phyloP scores from a whole-genome alignment of 2,113 vertebrate species.

The Panurus biarmicus region DNA sequence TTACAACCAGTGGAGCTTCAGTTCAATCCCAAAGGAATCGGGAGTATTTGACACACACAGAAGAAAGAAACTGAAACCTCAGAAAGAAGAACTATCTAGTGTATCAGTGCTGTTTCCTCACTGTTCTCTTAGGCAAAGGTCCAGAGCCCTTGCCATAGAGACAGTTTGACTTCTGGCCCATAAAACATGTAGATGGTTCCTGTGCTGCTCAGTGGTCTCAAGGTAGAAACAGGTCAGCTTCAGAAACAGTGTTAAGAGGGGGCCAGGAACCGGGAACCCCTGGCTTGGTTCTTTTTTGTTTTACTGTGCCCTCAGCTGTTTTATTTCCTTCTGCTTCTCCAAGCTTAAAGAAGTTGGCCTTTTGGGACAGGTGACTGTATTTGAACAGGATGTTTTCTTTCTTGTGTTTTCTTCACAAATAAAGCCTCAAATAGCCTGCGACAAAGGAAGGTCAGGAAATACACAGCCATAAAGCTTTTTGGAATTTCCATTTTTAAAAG shows the following conservation, averaged over 20 bases:
- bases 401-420: background rate
- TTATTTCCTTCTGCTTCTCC: background rate
- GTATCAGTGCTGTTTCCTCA: background rate
- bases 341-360: background rate
- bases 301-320: background rate
- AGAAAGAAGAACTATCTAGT: background rate
- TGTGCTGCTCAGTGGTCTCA: background rate
- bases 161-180: background rate
- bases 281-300: background rate
- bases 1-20: constrained; percentile 18
- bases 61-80: background rate
- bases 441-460: background rate
- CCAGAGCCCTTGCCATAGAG: background rate
- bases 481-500: background rate
- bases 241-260: background rate
- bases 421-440: background rate
- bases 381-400: background rate
- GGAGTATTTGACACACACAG: background rate
- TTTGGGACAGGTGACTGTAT: background rate
- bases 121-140: background rate
- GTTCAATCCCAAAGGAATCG: background rate
- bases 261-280: background rate
- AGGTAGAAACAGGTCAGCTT: background rate
- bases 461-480: background rate
- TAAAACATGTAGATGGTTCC: background rate